Evolutionary conservation across 2,797 vertebrate species (phyloP).

Genomic region (Hapalemur alaotrensis): DNA sequence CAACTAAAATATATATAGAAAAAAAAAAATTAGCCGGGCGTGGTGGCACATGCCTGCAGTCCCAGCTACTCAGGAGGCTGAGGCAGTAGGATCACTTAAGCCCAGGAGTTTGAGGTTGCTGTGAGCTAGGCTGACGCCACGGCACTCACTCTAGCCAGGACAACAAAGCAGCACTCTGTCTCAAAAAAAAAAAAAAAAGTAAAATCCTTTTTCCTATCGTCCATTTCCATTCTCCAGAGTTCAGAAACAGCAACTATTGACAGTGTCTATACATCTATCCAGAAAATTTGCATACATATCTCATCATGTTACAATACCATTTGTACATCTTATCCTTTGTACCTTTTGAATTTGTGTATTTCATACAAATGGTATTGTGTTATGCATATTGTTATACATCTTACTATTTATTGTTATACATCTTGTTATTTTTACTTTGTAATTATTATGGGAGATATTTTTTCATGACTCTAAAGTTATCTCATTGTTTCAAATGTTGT

Average conservation of each 20-base stretch:
- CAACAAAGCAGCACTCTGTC: too few species aligned
- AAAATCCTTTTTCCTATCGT: neutral
- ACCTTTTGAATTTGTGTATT: neutral
- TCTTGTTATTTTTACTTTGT: neutral
- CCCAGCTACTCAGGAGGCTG: too few species aligned
- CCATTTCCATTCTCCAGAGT: neutral
- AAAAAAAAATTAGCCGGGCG: too few species aligned
- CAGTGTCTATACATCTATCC: neutral
- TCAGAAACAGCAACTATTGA: neutral
- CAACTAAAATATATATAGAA: too few species aligned
- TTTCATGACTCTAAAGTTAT: neutral
- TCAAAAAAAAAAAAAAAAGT: neutral
- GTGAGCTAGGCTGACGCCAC: too few species aligned
- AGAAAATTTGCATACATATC: neutral
- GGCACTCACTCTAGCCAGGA: too few species aligned
- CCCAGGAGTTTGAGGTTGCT: too few species aligned
- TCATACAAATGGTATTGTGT: neutral
- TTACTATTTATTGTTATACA: neutral
- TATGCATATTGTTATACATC: neutral
- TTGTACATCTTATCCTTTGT: neutral
- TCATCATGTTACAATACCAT: neutral
- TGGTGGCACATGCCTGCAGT: too few species aligned
- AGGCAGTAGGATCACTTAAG: too few species aligned
- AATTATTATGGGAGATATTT: neutral
- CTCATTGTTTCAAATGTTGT: constrained; percentile 28